Base-by-base conservation (phyloP, 2,888 invertebrate species). In the Ophion costatus region DNA sequence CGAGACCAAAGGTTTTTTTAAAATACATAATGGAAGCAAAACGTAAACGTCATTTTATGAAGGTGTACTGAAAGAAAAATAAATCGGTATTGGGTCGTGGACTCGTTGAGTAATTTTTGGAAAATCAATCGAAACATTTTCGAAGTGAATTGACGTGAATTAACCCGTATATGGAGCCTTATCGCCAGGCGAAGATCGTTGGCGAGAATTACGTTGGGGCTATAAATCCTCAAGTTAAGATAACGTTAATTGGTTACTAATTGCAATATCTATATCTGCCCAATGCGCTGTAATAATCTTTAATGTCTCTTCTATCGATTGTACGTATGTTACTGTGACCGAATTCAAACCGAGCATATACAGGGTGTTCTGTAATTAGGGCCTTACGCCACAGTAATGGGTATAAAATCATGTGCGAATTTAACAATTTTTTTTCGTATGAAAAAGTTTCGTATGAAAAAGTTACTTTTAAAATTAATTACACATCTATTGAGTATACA, bases 241-340 rank as follows among this genome's bases (percentile, higher is more conserved):
- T 84, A 84, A 82, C 75, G 75, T 71, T 82, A 82, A 84, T 82
- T 84, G 84, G 64, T 79, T 75, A 74, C 82, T 84, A 84, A 84
- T 84, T 84, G 84, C 79, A 82, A 82, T 84, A 82, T 75, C 75
- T 75, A 67, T 64, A 82, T 75, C 63, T 33, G 57, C 20, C 57
- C 10, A 45, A 59, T 22, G 33, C 29, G 9, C 45, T 14, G 61
- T 78, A 78, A 71, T 70, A 45, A 82, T 82, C 78, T 57, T 66
- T 82, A 57, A 76, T 42, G 70, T 84, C 66, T 71, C 79, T 71
- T 5, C 33, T 71, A 75, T 82, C 66, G 74, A 79, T 75, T 82
- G 75, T 79, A 70, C 51, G 59, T 67, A 83, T 67, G 80, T 76
- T 51, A 75, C 57, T 51, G n/a, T 20, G 9, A 22, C 64, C 66